phyloP scores from a whole-genome alignment of 2,113 vertebrate species.

The Ailuropoda melanoleuca region DNA sequence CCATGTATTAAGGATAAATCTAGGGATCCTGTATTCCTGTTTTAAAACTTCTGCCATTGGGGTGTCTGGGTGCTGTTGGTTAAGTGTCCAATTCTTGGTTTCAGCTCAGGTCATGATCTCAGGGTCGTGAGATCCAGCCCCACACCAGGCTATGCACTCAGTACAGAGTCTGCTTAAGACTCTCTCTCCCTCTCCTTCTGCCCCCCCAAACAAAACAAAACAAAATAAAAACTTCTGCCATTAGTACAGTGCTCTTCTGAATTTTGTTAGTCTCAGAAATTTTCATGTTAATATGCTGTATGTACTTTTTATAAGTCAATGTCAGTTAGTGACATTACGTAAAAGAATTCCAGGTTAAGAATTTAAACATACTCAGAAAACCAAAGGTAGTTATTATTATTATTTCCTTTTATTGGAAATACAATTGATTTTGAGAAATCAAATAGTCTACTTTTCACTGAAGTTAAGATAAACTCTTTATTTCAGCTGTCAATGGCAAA shows the following conservation, averaged over 20 bases:
- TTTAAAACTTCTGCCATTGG: not conserved
- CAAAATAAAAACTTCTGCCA: not conserved
- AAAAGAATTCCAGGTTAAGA: not conserved
- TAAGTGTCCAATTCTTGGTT: not conserved
- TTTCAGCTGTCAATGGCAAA: not conserved
- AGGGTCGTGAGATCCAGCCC: not conserved
- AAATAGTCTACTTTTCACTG: not conserved
- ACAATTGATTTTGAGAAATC: conserved; percentile 8
- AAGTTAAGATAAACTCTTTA: not conserved
- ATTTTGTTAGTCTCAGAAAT: not conserved
- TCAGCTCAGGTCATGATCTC: not conserved
- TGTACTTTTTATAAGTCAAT: conserved; percentile 7
- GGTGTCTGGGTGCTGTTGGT: not conserved
- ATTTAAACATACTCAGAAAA: not conserved
- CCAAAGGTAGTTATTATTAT: not conserved
- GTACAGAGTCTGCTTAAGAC: not conserved
- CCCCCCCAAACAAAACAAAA: not conserved
- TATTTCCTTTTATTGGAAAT: not conserved
- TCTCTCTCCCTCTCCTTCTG: not conserved
- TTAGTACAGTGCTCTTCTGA: not conserved
- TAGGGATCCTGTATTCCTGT: not conserved
- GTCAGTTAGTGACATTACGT: not conserved
- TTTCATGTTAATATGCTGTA: not conserved
- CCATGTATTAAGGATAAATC: not conserved
- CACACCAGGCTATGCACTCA: not conserved